Conservation (phyloP, 1,140 invertebrate species). For the Berghia stephanieae region DNA sequence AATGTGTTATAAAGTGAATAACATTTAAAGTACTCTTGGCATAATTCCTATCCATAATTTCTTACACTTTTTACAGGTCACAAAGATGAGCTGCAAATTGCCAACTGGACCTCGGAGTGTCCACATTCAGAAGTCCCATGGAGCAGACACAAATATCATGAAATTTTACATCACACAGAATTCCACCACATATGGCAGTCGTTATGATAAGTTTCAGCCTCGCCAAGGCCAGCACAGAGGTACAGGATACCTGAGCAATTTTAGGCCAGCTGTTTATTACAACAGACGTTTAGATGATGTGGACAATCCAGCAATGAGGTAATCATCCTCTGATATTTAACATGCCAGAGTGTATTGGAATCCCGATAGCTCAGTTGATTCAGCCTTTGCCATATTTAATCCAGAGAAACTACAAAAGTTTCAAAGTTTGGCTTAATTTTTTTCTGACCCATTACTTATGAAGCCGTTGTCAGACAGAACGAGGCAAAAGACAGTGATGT, state of each 20-base stretch:
- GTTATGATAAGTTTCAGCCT: constrained; percentile 64
- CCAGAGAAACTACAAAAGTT: no score
- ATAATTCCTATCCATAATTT: no score
- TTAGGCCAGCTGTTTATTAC: constrained; percentile 63
- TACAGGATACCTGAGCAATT: constrained; percentile 64
- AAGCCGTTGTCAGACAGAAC: no score
- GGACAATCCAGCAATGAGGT: constrained; percentile 65
- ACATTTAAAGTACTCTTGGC: no score
- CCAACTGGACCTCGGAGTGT: constrained; percentile 51
- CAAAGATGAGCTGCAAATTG: constrained; percentile 43
- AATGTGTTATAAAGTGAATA: no score
- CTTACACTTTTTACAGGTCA: no score
- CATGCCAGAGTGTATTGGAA: background rate
- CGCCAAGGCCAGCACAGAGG: constrained; percentile 56
- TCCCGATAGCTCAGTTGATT: no score
- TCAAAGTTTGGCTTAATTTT: no score
- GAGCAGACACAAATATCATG: constrained; percentile 63
- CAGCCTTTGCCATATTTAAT: background rate
- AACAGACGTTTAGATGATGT: constrained; percentile 60
- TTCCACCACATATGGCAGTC: constrained; percentile 60
- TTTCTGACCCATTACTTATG: no score
- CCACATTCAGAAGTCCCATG: constrained; percentile 61
- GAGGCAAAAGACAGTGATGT: no score
- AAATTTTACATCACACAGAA: constrained; percentile 66
- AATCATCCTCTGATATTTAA: constrained; percentile 27